A percentile compares a stretch with the other conserved stretches of the same genome.
phyloP scores from a whole-genome alignment of 1,140 invertebrate genomes.

The Drosophila sproati region DNA sequence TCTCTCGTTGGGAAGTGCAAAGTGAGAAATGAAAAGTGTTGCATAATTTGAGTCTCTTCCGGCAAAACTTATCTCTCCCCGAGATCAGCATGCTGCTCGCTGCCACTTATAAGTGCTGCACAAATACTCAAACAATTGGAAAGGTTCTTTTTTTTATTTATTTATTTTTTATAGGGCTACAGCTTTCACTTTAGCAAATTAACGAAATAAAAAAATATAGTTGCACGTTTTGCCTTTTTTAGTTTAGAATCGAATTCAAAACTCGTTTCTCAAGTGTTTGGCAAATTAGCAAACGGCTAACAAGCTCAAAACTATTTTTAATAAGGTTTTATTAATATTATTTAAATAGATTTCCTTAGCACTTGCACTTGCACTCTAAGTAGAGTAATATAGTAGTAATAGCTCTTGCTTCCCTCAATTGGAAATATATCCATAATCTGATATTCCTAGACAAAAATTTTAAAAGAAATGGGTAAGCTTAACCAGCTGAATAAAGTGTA shows the following conservation, averaged over 20 bases:
- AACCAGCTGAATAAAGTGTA: too few species aligned
- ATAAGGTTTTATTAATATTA: slow-evolving; percentile 46
- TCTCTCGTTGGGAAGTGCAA: neutral
- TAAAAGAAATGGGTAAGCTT: too few species aligned
- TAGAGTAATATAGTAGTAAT: too few species aligned
- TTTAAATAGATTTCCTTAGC: slow-evolving; percentile 50
- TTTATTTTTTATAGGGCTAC: neutral
- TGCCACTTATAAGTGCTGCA: slow-evolving; percentile 51
- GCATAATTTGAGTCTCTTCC: slow-evolving; percentile 12
- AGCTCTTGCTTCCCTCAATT: too few species aligned
- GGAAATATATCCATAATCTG: too few species aligned
- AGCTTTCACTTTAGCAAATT: slow-evolving; percentile 1
- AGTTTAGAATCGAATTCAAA: slow-evolving; percentile 6
- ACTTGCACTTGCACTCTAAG: neutral
- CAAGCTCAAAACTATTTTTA: slow-evolving; percentile 13
- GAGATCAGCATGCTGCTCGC: slow-evolving; percentile 4
- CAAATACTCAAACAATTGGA: slow-evolving; percentile 46
- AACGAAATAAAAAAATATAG: slow-evolving; percentile 61
- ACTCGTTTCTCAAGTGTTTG: slow-evolving; percentile 43
- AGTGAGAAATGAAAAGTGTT: slow-evolving; percentile 8
- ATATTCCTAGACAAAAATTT: too few species aligned
- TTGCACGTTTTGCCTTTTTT: slow-evolving; percentile 15
- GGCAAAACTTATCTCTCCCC: slow-evolving; percentile 2
- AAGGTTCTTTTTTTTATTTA: slow-evolving; percentile 26
- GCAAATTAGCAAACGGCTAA: slow-evolving; percentile 43